These are phyloP conservation scores for Agrilus planipennis DNA, from an alignment of 1,140 invertebrate species.

Conservation along the genomic window DNA sequence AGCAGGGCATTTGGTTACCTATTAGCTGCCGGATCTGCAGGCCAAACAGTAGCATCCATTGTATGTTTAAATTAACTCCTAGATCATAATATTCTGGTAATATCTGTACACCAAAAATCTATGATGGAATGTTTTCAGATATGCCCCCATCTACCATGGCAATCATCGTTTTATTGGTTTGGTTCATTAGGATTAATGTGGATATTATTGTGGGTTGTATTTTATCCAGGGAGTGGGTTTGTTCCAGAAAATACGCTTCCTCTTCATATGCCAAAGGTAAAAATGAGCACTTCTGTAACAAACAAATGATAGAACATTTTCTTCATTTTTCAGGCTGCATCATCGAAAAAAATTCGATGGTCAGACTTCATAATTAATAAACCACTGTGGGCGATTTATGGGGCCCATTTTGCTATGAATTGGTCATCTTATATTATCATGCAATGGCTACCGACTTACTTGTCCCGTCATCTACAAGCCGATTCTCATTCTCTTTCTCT, in stretches of 20 bases:
- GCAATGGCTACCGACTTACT: conserved; percentile 73
- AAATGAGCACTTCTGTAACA: not conserved
- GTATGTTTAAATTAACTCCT: conserved; percentile 35
- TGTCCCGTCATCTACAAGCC: conserved; percentile 53
- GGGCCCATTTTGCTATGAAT: conserved; percentile 75
- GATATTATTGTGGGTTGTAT: conserved; percentile 53
- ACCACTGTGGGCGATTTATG: conserved; percentile 67
- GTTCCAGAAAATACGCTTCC: conserved; percentile 52
- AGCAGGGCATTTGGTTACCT: conserved; percentile 67
- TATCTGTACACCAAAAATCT: not conserved
- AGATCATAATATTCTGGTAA: too few species aligned
- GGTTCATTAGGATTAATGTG: conserved; percentile 59
- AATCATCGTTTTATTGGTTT: conserved; percentile 60
- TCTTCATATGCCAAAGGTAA: conserved; percentile 51
- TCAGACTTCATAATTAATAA: conserved; percentile 57
- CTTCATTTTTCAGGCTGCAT: conserved; percentile 7
- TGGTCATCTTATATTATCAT: conserved; percentile 78
- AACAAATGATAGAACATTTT: not conserved
- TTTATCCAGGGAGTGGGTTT: conserved; percentile 44
- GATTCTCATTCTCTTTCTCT: conserved; percentile 62
- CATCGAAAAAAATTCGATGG: conserved; percentile 43
- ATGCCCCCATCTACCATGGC: conserved; percentile 54
- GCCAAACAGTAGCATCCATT: conserved; percentile 65
- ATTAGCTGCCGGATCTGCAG: conserved; percentile 60
- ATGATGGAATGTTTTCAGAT: too few species aligned